Base-by-base conservation (phyloP, 2,888 invertebrate species). In the Pecten maximus region DNA sequence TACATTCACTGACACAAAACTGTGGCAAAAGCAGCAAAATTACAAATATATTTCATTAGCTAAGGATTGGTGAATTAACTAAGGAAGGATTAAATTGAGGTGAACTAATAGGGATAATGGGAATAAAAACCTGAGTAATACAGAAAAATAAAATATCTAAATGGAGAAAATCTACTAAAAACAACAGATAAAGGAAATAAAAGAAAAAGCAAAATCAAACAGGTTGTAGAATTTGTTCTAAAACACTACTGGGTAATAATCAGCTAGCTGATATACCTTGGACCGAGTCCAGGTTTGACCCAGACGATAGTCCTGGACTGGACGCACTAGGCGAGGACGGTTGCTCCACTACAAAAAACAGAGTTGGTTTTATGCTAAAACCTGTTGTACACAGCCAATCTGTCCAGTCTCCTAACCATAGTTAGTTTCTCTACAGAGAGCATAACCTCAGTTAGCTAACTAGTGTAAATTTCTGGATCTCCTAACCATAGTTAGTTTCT, bases 201-300 rank as follows among this genome's bases (percentile, higher is more conserved):
- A 44, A 74, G 28, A 74, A 10, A 28, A 2, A 10, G 74, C 12
- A 23, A 35, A 74, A 44, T 44, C 6, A 44, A 35, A 74, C 19
- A 10, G 74, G 74, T 0, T 19, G 50, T n/a, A 54, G 1, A n/a
- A 54, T 19, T 54, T 19, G 54, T 19, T 6, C 54, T 23, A 8
- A 35, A 6, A 35, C n/a, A 74, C 35, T 35, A 74, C 74, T 74
- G 35, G 74, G 35, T 28, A 35, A 74, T 16, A 54, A 0, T 23
- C 15, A 74, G 28, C 74, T 28, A 74, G 35, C 35, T 28, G 74
- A 10, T 8, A 74, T 74, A 74, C 74, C 74, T 74, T 28, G 74
- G 74, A 28, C 74, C 28, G 74, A 35, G 74, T 74, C 74, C 74
- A 74, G 74, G 74, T 74, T 28, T 74, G 74, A 74, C 74, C 74